Percentiles rank a stretch among this genome's conserved stretches.
Conservation (phyloP, 2,797 vertebrate species). For the Fratercula arctica region DNA sequence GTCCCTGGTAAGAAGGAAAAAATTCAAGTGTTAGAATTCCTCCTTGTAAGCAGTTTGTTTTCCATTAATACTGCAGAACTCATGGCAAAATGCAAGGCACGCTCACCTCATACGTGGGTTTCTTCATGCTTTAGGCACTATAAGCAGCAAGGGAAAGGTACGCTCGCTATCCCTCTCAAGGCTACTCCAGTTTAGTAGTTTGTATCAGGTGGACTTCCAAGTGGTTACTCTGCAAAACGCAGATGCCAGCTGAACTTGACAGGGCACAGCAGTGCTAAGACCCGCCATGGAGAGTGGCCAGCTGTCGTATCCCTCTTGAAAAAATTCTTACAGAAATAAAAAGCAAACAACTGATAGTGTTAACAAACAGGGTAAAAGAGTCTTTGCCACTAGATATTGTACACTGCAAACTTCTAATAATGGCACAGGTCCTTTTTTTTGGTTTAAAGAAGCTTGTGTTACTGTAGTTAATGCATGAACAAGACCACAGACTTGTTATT, state of each 20-base stretch:
- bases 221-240: not conserved
- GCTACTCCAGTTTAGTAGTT: not conserved
- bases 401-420: conserved; percentile 49
- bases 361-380: conserved; percentile 28
- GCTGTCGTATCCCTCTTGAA: not conserved
- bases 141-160: conserved; percentile 33
- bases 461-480: conserved; percentile 64
- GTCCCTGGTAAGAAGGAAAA: not conserved
- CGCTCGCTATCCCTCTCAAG: not conserved
- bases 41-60: conserved; percentile 34
- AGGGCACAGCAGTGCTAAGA: not conserved
- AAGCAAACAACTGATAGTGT: conserved; percentile 10
- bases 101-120: not conserved
- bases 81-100: conserved; percentile 68
- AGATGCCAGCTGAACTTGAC: not conserved
- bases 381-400: not conserved
- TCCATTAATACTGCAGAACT: conserved; percentile 57
- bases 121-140: conserved; percentile 60
- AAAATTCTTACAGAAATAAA: not conserved
- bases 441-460: conserved; percentile 69
- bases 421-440: conserved; percentile 58
- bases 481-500: conserved; percentile 55
- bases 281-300: not conserved
- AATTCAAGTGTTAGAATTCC: not conserved
- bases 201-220: not conserved